Percentiles rank a stretch among this genome's conserved stretches.
phyloP scores from a whole-genome alignment of 2,113 vertebrate genomes.

The Pseudonaja textilis region DNA sequence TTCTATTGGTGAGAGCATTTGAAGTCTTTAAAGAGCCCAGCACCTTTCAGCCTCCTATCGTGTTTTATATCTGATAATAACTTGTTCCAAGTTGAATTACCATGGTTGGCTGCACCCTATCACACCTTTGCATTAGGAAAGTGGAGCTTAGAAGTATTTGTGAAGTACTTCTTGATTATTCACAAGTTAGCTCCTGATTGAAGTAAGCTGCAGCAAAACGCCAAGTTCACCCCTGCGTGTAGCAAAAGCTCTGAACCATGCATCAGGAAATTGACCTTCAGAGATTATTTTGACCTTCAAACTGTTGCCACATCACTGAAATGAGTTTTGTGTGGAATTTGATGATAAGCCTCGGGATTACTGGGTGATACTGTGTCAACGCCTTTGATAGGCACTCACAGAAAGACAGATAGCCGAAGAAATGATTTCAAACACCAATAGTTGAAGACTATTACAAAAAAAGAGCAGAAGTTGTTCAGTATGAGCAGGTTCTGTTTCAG shows the following conservation, averaged over 20 bases:
- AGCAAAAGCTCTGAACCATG: conserved; percentile 70
- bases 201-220: conserved; percentile 72
- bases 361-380: conserved; percentile 58
- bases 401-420: conserved; percentile 27
- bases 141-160: conserved; percentile 66
- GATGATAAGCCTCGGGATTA: conserved; percentile 72
- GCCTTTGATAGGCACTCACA: conserved; percentile 50
- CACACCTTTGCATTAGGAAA: conserved; percentile 73
- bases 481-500: neutral
- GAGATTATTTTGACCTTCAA: conserved; percentile 82
- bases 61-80: conserved; percentile 71
- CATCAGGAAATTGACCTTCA: conserved; percentile 75
- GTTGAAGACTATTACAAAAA: conserved; percentile 24
- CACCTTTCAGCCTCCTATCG: conserved; percentile 69
- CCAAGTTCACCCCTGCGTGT: conserved; percentile 37
- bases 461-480: conserved; percentile 2
- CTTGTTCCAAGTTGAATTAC: conserved; percentile 72
- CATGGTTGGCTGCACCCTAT: conserved; percentile 74
- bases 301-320: conserved; percentile 54
- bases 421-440: conserved; percentile 34
- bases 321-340: conserved; percentile 65
- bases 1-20: conserved; percentile 48
- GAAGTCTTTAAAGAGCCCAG: conserved; percentile 58
- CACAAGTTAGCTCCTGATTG: conserved; percentile 74
- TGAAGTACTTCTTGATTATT: conserved; percentile 75